Conservation (phyloP, 2,113 vertebrate species). For the Microtus richardsoni region DNA sequence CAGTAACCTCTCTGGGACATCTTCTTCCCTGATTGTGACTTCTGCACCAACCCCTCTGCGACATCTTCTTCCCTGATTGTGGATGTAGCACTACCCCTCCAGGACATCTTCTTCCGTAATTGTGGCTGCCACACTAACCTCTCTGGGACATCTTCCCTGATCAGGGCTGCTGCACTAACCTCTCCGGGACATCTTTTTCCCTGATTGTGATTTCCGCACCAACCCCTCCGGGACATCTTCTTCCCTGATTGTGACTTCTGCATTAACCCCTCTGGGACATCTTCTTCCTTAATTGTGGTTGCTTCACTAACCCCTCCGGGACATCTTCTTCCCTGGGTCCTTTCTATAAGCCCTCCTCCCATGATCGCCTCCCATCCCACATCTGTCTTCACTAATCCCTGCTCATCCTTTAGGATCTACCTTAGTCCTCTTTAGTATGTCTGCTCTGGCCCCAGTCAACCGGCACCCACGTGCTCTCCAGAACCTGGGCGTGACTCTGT, state of each 20-base stretch:
- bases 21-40: background rate
- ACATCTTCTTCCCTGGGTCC: background rate
- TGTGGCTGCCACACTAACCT: background rate
- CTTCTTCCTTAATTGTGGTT: background rate
- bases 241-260: background rate
- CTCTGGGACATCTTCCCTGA: no score
- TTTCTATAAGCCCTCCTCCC: background rate
- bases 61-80: no score
- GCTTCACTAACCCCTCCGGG: background rate
- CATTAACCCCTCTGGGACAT: background rate
- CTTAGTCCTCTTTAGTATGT: background rate
- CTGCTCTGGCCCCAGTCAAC: background rate
- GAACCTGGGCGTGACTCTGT: background rate
- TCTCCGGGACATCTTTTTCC: no score
- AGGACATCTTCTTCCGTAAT: background rate
- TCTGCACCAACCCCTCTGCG: fast-evolving
- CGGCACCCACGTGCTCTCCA: background rate
- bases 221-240: no score
- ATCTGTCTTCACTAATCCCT: background rate
- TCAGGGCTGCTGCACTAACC: background rate
- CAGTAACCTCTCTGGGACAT: background rate
- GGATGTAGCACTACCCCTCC: no score
- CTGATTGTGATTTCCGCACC: background rate
- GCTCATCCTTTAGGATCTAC: background rate
- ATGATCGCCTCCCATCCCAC: background rate